phyloP scores from a whole-genome alignment of 2,113 vertebrate genomes.

The Miniopterus natalensis region DNA sequence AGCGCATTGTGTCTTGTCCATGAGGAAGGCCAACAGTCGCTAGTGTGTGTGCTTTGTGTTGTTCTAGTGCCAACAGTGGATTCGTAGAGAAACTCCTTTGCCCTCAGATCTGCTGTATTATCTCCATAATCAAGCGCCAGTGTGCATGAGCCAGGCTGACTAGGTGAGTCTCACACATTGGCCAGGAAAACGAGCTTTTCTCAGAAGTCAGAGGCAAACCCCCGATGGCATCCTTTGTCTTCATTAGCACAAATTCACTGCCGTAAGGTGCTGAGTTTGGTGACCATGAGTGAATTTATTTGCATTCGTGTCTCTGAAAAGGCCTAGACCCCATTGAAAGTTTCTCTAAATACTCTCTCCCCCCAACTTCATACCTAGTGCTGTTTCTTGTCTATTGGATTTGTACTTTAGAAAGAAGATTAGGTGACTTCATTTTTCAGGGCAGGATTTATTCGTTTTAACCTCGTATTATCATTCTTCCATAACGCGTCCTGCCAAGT shows the following conservation, averaged over 20 bases:
- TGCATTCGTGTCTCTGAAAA: slow-evolving; percentile 35
- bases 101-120: background rate
- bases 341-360: background rate
- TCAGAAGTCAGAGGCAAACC: background rate
- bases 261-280: background rate
- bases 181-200: background rate
- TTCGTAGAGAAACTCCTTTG: background rate
- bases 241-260: background rate
- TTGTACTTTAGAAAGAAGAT: slow-evolving; percentile 51
- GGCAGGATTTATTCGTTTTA: background rate
- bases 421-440: slow-evolving; percentile 32
- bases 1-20: background rate
- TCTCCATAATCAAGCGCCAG: background rate
- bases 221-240: background rate
- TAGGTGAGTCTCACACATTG: background rate
- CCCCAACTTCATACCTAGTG: background rate
- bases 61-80: background rate
- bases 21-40: background rate
- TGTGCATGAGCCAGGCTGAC: background rate
- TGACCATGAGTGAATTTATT: background rate
- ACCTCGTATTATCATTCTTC: background rate
- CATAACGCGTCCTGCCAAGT: background rate
- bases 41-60: background rate
- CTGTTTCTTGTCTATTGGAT: slow-evolving; percentile 36
- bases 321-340: background rate